Evolutionary conservation across 1,140 invertebrate genomes (phyloP), one percentile per base, ranked within the genome.

Genomic region (Trachelipus rathkii): DNA sequence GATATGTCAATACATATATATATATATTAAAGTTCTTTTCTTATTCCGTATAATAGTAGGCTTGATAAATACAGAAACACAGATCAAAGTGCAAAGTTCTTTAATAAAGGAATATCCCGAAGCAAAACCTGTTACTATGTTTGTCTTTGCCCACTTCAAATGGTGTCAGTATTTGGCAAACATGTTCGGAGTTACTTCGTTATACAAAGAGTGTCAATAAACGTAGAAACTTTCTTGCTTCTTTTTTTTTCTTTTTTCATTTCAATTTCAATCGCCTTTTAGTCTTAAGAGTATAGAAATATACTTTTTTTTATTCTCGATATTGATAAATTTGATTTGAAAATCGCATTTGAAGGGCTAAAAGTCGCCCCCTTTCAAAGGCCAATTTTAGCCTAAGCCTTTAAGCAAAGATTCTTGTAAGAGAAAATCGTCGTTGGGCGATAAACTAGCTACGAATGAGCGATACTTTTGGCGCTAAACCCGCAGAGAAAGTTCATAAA

Each of bases 81-180:
- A 15, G 50, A 60, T 60, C 50, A 60, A 60, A 60, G 50, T 60
- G 50, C 50, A 60, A 60, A 60, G 2, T 60, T 60, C 50, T 60
- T 60, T 60, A 60, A 60, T 60, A 60, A 60, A 60, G 50, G 50
- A 60, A 15, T 19, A 60, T 2, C 50, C 50, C 19, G 11, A 60
- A 60, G 50, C 50, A 60, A 60, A 60, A 60, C 50, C 50, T 60
- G 50, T 60, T 60, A 60, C 50, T 15, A 15, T 60, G 8, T 60
- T 60, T 60, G 19, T 60, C 50, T 60, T 60, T 60, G 50, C 50
- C 50, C 50, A 60, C 50, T 60, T 60, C 50, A 60, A 60, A 60
- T 15, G 50, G 50, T 60, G 50, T 60, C 50, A 60, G 11, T 60
- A 60, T 60, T 60, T 60, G 50, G 50, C 50, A 60, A 60, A 60